phyloP scores from a whole-genome alignment of 1,140 invertebrate species.

The Druon quercuslanigerum region DNA sequence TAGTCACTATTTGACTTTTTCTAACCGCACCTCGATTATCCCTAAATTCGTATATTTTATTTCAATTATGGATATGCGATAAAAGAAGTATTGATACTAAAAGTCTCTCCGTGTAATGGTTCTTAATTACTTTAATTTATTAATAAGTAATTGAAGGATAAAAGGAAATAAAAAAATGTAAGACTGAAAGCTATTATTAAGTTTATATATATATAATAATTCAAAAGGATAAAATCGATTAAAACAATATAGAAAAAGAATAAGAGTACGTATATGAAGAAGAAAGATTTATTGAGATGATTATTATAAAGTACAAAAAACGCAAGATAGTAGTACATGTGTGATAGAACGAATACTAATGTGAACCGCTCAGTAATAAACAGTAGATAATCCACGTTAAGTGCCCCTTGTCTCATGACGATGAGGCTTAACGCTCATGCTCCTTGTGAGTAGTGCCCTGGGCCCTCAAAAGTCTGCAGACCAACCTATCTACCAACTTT shows the following conservation, averaged over 20 bases:
- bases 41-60: too few relatives aligned
- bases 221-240: too few relatives aligned
- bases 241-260: background rate
- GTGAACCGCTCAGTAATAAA: conserved; percentile 21
- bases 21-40: too few relatives aligned
- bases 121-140: too few relatives aligned
- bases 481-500: conserved; percentile 5
- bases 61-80: too few relatives aligned
- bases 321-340: conserved; percentile 12
- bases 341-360: conserved; percentile 28
- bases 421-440: conserved; percentile 25
- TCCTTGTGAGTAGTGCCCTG: conserved; percentile 18
- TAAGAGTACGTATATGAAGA: background rate
- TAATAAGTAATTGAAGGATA: too few relatives aligned
- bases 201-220: too few relatives aligned
- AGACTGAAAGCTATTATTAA: too few relatives aligned
- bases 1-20: too few relatives aligned
- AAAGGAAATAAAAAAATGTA: too few relatives aligned
- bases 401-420: conserved; percentile 30
- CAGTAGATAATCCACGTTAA: conserved; percentile 28
- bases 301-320: conserved; percentile 14
- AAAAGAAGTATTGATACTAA: too few relatives aligned
- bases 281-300: conserved; percentile 17
- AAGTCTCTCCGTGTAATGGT: too few relatives aligned
- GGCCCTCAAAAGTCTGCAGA: conserved; percentile 11